Evolutionary conservation across 2,113 vertebrate genomes (phyloP).

Genomic region (Pelobates fuscus): DNA sequence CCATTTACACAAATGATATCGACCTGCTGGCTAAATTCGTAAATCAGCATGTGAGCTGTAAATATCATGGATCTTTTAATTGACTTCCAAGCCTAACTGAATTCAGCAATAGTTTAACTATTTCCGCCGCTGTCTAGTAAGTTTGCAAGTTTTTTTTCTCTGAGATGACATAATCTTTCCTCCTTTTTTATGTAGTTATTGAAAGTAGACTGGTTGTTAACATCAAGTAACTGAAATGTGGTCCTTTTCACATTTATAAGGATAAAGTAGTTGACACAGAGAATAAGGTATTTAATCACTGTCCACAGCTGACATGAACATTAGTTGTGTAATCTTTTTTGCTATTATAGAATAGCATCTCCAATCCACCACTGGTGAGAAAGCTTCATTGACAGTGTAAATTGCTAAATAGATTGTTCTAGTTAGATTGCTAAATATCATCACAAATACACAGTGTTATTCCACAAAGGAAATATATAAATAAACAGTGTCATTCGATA

Average conservation of each 20-base stretch:
- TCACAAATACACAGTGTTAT: background rate
- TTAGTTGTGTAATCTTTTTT: conserved; percentile 17
- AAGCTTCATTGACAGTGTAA: background rate
- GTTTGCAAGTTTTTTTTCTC: too few relatives aligned
- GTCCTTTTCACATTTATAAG: conserved; percentile 9
- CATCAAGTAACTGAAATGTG: conserved; percentile 2
- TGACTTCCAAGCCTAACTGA: too few relatives aligned
- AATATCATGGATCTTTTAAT: too few relatives aligned
- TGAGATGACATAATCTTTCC: too few relatives aligned
- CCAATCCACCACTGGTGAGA: background rate
- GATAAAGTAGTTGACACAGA: background rate
- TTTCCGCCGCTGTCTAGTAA: too few relatives aligned
- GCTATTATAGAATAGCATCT: conserved; percentile 15
- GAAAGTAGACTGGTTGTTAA: background rate
- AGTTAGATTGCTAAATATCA: background rate
- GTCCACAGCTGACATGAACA: conserved; percentile 20
- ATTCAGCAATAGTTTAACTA: too few relatives aligned
- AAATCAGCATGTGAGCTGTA: too few relatives aligned
- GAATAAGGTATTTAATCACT: conserved; percentile 31
- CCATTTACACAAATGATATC: too few relatives aligned
- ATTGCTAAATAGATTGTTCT: conserved; percentile 12
- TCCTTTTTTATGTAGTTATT: conserved; percentile 5
- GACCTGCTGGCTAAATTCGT: too few relatives aligned
- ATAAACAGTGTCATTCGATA: background rate
- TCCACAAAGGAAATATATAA: background rate